Conservation (phyloP, 2,888 invertebrate species). For the Tubiluchus corallicola region DNA sequence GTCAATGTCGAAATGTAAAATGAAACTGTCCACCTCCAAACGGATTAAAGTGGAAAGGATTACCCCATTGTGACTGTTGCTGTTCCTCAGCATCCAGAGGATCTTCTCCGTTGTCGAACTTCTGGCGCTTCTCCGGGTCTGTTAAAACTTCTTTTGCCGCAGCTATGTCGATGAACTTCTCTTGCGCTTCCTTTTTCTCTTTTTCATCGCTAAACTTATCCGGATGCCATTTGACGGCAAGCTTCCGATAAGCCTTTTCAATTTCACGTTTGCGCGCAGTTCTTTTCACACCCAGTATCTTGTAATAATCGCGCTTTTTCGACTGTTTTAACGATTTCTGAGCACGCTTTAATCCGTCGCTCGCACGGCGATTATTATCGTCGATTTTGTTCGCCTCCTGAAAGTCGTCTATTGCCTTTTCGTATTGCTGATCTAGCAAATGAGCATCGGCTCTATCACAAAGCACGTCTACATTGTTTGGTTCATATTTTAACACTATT, state of each 20-base stretch:
- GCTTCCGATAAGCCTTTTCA: constrained; percentile 81
- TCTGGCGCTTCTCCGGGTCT: constrained; percentile 66
- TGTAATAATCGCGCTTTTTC: constrained; percentile 87
- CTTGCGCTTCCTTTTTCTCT: constrained; percentile 74
- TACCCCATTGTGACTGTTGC: constrained; percentile 28
- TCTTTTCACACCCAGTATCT: constrained; percentile 77
- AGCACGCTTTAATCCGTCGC: constrained; percentile 68
- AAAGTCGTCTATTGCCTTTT: constrained; percentile 56
- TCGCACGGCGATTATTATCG: constrained; percentile 53
- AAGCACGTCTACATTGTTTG: constrained; percentile 45
- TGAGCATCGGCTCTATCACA: background rate
- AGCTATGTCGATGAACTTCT: constrained; percentile 94
- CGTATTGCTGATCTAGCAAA: constrained; percentile 4
- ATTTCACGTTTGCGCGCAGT: constrained; percentile 82
- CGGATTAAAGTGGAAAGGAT: background rate
- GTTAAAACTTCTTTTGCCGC: constrained; percentile 87
- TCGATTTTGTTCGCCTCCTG: constrained; percentile 68
- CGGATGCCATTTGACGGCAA: constrained; percentile 97
- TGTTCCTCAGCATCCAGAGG: constrained; percentile 77
- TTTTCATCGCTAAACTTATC: constrained; percentile 69
- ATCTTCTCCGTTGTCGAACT: constrained; percentile 87
- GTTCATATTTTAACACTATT: constrained; percentile 49
- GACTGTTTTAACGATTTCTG: constrained; percentile 81
- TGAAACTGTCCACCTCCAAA: background rate
- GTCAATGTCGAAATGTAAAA: no score